Evolutionary conservation across 2,113 vertebrate genomes (phyloP), one percentile per base, ranked within the genome.

Genomic region (Balaenoptera acutorostrata): DNA sequence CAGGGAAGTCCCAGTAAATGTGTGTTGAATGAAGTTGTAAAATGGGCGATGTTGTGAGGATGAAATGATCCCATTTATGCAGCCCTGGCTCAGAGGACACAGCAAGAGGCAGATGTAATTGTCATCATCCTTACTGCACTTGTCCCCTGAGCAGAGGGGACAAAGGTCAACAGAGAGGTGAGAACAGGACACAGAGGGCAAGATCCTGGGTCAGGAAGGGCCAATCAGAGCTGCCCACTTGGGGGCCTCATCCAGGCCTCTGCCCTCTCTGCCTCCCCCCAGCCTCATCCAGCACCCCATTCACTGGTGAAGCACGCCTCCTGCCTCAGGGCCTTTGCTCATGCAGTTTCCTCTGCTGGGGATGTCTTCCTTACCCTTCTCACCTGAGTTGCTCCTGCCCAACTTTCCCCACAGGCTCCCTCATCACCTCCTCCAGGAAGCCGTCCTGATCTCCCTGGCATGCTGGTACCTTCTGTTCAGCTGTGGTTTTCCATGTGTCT

Each of bases 321-420:
- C 88, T 46, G 33, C 49, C 85, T 17, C 46, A 68, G 49, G 31
- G 72, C 63, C 61, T 69, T 69, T 36, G 72, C 61, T 55, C 93
- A 1, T 7, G 9, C 80, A 25, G 4, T 29, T 10, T 66, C 46
- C 46, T 15, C 78, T 36, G 46, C 87, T 0, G 25, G 25, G 77
- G 39, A n/a, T 23, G 55, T 14, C 71, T 23, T 55, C 77, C 31
- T 46, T 41, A 59, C 55, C 39, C 21, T 74, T 8, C 49, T 55
- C 25, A 2, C 71, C 71, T 2, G 31, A 39, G 7, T 20, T 39
- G 5, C 39, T 85, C 25, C 55, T 57, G 46, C 74, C 36, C n/a
- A 3, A 2, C 27, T 25, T 25, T 46, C 66, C 5, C 18, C 6
- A 0, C 0, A 14, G 29, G 17, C 52, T 23, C 78, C 59, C 10